Percentiles rank a stretch among this genome's conserved stretches.
Evolutionary conservation across 2,113 vertebrate genomes (phyloP).

Genomic region (Hemiscyllium ocellatum): DNA sequence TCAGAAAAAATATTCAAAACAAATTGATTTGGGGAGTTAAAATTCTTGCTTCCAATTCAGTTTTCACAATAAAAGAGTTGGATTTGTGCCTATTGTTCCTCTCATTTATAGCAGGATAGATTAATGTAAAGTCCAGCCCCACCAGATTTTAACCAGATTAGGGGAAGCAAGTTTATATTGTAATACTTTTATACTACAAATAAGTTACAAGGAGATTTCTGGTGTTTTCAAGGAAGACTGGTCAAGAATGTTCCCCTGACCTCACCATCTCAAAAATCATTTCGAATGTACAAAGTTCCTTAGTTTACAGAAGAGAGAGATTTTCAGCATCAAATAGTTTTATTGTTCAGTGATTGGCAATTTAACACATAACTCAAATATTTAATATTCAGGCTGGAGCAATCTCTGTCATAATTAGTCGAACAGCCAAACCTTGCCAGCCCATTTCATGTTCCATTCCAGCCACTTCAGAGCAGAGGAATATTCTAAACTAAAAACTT

Average conservation of each 20-base stretch:
- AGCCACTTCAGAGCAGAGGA: slow-evolving; percentile 73
- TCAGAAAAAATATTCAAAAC: not conserved
- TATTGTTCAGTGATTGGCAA: slow-evolving; percentile 24
- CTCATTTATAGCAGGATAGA: not conserved
- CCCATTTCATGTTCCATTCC: slow-evolving; percentile 77
- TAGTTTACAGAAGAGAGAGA: not conserved
- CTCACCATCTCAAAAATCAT: not conserved
- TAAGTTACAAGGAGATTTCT: not conserved
- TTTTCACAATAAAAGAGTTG: not conserved
- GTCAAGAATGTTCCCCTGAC: not conserved
- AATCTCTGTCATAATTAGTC: not conserved
- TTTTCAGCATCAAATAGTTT: slow-evolving; percentile 11
- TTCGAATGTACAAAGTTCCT: not conserved
- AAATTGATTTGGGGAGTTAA: not conserved
- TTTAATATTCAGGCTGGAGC: not conserved
- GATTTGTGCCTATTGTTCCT: not conserved
- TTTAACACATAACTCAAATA: not conserved
- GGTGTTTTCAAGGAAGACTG: not conserved
- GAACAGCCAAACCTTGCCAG: slow-evolving; percentile 72
- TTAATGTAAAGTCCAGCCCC: not conserved
- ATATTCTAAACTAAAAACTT: slow-evolving; percentile 72
- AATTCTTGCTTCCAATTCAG: not conserved
- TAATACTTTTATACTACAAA: not conserved
- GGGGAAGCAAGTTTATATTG: not conserved
- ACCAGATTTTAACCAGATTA: not conserved